phyloP scores from a whole-genome alignment of 2,797 vertebrate genomes.

The Acanthurus lineatus region DNA sequence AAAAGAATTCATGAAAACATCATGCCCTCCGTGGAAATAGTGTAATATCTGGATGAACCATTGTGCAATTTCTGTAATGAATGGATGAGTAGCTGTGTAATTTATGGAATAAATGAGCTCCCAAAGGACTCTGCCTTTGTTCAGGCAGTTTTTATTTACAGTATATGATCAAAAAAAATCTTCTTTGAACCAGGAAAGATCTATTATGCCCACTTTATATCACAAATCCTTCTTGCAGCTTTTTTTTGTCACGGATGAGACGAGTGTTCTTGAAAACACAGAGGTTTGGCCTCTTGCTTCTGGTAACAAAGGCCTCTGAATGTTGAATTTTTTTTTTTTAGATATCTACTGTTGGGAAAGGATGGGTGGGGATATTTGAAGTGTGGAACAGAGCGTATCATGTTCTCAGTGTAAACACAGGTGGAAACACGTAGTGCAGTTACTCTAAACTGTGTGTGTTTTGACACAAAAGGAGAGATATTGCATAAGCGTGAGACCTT shows the following conservation, averaged over 20 bases:
- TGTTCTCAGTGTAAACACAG: constrained; percentile 63
- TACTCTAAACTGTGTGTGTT: constrained; percentile 54
- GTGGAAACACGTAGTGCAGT: constrained; percentile 36
- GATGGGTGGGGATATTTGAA: constrained; percentile 29
- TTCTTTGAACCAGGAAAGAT: constrained; percentile 45
- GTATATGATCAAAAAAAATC: constrained; percentile 9
- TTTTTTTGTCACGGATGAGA: constrained; percentile 40
- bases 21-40: constrained; percentile 15
- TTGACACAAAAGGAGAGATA: constrained; percentile 61
- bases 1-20: constrained; percentile 14
- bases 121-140: constrained; percentile 45
- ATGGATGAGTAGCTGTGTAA: constrained; percentile 35
- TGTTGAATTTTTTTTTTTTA: constrained; percentile 52
- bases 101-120: constrained; percentile 44
- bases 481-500: constrained; percentile 33
- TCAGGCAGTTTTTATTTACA: constrained; percentile 44
- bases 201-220: constrained; percentile 31
- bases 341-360: constrained; percentile 32
- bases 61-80: constrained; percentile 39
- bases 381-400: constrained; percentile 12
- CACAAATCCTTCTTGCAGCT: constrained; percentile 33
- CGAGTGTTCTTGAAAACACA: constrained; percentile 26
- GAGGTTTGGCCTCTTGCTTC: constrained; percentile 47
- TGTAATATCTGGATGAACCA: constrained; percentile 28
- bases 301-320: constrained; percentile 54